These are phyloP conservation scores for Paedocypris micromegethes DNA, from an alignment of 2,797 vertebrate species.

Conservation along the genomic window DNA sequence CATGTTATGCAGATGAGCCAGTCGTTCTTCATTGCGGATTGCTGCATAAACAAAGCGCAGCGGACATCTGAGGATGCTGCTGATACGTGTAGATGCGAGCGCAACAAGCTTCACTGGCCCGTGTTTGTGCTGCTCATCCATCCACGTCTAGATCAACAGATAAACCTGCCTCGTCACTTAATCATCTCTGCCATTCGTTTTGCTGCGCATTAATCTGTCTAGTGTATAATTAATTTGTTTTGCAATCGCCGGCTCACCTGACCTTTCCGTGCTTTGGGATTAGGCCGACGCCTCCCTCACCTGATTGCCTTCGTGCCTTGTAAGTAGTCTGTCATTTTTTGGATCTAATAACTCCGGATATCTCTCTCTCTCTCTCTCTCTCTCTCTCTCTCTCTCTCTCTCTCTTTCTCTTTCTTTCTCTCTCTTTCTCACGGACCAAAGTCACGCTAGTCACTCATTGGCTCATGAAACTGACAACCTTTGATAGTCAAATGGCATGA, in stretches of 20 bases:
- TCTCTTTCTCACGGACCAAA: too few relatives aligned
- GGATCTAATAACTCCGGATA: not conserved
- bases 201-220: conserved; percentile 35
- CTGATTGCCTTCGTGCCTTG: not conserved
- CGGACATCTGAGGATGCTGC: conserved; percentile 36
- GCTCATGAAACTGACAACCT: too few relatives aligned
- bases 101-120: conserved; percentile 22
- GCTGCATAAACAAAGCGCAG: conserved; percentile 39
- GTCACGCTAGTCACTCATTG: too few relatives aligned
- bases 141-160: conserved; percentile 35
- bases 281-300: not conserved
- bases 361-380: not conserved
- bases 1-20: conserved; percentile 44
- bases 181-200: conserved; percentile 38
- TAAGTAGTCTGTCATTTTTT: not conserved
- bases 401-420: too few relatives aligned
- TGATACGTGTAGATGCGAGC: conserved; percentile 28
- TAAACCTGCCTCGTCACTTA: conserved; percentile 38
- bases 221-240: conserved; percentile 44
- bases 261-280: conserved; percentile 11
- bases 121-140: conserved; percentile 37
- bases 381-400: too few relatives aligned
- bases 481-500: too few relatives aligned
- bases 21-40: conserved; percentile 41
- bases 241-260: conserved; percentile 18